Conservation (phyloP, 2,888 invertebrate species). For the Tricholauxania praeusta region DNA sequence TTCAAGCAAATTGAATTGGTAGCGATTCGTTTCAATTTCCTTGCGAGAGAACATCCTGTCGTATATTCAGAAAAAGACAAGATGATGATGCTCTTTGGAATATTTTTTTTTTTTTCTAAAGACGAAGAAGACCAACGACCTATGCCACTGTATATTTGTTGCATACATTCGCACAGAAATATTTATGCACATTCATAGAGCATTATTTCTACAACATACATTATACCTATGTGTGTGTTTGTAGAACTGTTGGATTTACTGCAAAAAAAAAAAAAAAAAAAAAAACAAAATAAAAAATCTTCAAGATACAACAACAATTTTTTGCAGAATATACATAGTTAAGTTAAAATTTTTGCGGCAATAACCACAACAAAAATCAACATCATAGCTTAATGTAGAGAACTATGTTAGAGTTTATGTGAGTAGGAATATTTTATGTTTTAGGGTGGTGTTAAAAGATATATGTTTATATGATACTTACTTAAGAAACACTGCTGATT, state of each 20-base stretch:
- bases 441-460: too few relatives aligned
- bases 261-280: conserved; percentile 30
- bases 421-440: background rate
- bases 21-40: conserved; percentile 33
- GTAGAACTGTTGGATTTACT: background rate
- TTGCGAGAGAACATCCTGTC: background rate
- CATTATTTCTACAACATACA: background rate
- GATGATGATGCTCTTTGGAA: too few relatives aligned
- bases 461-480: too few relatives aligned
- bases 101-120: background rate
- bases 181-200: too few relatives aligned
- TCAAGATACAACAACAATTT: conserved; percentile 19
- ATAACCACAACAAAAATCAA: conserved; percentile 6
- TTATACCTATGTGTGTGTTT: background rate
- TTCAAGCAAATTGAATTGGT: conserved; percentile 22
- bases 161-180: conserved; percentile 15
- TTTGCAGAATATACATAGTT: conserved; percentile 12
- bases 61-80: too few relatives aligned
- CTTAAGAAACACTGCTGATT: too few relatives aligned
- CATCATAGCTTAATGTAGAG: background rate
- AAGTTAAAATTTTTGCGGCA: background rate
- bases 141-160: conserved; percentile 25
- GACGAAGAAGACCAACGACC: conserved; percentile 33
- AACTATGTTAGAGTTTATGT: background rate
- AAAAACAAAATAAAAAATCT: conserved; percentile 14